A percentile compares a stretch with the other conserved stretches of the same genome.
These are phyloP conservation scores for Anoplopoma fimbria DNA, from an alignment of 2,113 vertebrate genomes.

Conservation along the genomic window DNA sequence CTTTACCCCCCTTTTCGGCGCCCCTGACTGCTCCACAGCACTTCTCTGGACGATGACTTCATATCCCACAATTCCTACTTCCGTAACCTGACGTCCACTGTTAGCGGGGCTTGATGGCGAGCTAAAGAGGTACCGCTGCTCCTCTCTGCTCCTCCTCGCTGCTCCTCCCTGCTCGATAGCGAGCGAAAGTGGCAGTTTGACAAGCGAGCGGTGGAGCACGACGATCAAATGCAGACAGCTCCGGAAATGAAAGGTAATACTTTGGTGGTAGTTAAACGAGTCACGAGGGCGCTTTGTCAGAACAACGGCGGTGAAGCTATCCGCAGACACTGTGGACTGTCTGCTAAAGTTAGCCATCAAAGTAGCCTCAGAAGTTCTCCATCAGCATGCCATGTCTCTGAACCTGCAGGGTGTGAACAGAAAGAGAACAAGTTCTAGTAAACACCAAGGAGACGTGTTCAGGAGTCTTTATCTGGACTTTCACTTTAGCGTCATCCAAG, in stretches of 20 bases:
- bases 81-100: conserved; percentile 26
- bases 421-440: background rate
- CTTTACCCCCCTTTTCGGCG: no score
- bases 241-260: conserved; percentile 70
- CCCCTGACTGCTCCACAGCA: background rate
- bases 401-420: background rate
- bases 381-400: background rate
- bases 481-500: background rate
- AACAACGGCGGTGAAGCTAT: background rate
- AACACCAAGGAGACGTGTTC: background rate
- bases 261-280: background rate
- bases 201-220: conserved; percentile 2
- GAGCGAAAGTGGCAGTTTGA: background rate
- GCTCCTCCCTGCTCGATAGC: conserved; percentile 23
- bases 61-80: conserved; percentile 76
- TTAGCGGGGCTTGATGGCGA: conserved; percentile 14
- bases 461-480: background rate
- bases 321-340: background rate
- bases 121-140: conserved; percentile 29
- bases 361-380: conserved; percentile 34
- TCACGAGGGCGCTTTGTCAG: background rate
- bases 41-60: conserved; percentile 35
- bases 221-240: conserved; percentile 12
- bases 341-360: conserved; percentile 38
- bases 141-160: background rate